Evolutionary conservation across 1,140 invertebrate genomes (phyloP), one percentile per base, ranked within the genome.

Genomic region (Gonioctena quinquepunctata): DNA sequence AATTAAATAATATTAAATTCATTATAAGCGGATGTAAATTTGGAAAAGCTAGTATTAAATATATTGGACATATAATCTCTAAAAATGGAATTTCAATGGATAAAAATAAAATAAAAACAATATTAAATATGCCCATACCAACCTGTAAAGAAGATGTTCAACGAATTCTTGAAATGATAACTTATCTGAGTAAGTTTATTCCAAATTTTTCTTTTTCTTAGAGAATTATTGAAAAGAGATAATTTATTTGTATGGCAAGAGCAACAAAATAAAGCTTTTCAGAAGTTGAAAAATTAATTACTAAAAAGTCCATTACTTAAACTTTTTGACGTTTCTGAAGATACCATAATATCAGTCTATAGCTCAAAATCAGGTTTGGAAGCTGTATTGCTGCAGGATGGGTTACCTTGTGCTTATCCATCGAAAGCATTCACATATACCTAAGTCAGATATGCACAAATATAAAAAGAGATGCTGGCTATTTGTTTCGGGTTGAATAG

Each of bases 231-330:
- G 42, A 71, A 77, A 75, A 76, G 81, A 49, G 74, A 79, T 70
- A 69, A 74, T 11, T 52, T 73, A 73, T 18, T 76, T 72, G 7
- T 76, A 79, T 42, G 87, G 85, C 83, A 77, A 80, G 18, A 75
- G 79, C 6, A 26, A n/a, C 77, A 80, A 69, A 22, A 70, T 21
- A 13, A 73, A 54, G 72, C 69, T 50, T 79, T 83, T 62, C 49
- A 77, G 4, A 57, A 72, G 18, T 63, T 80, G 23, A 82, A 81
- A 73, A 54, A 76, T 48, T 50, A 70, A 13, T 28, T 84, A 27
- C 65, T 68, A 5, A 73, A 72, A 42, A 56, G 60, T 6, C 77
- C 79, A 8, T 48, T 74, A 73, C 61, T 83, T 76, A 74, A 77
- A 80, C 66, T 7, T 63, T 2, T 68, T 21, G 49, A 50, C 69